Conservation (phyloP, 2,888 invertebrate genomes). For the Eupeodes luniger region DNA sequence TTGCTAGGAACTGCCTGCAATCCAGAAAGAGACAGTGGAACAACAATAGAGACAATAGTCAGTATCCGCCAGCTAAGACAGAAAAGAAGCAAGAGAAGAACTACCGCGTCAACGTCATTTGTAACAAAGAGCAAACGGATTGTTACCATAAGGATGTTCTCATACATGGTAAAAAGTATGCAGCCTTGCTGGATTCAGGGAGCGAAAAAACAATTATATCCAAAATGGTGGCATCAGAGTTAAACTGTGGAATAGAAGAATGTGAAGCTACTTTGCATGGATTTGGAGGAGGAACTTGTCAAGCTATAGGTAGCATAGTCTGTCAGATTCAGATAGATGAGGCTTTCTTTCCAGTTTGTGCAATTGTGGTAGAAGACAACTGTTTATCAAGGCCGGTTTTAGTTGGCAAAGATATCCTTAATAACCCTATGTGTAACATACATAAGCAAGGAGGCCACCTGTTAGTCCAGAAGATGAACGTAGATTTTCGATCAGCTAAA, state of each 20-base stretch:
- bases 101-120: neutral
- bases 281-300: constrained; percentile 35
- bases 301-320: neutral
- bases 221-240: constrained; percentile 1
- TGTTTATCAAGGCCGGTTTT: constrained; percentile 6
- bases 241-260: neutral
- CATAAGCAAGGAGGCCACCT: constrained; percentile 1
- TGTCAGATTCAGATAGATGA: constrained; percentile 23
- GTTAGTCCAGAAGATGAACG: no score
- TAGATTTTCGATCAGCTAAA: no score
- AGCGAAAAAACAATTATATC: constrained; percentile 30
- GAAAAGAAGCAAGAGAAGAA: neutral
- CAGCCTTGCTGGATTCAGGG: constrained; percentile 27
- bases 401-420: constrained; percentile 26
- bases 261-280: constrained; percentile 29
- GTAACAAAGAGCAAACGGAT: neutral
- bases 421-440: constrained; percentile 11
- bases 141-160: constrained; percentile 37
- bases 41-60: neutral
- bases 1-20: neutral
- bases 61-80: neutral
- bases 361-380: constrained; percentile 17
- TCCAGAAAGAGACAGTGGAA: constrained; percentile 18
- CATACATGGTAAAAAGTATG: constrained; percentile 15
- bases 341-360: constrained; percentile 8